phyloP scores from a whole-genome alignment of 2,113 vertebrate genomes.

The Cervus canadensis region DNA sequence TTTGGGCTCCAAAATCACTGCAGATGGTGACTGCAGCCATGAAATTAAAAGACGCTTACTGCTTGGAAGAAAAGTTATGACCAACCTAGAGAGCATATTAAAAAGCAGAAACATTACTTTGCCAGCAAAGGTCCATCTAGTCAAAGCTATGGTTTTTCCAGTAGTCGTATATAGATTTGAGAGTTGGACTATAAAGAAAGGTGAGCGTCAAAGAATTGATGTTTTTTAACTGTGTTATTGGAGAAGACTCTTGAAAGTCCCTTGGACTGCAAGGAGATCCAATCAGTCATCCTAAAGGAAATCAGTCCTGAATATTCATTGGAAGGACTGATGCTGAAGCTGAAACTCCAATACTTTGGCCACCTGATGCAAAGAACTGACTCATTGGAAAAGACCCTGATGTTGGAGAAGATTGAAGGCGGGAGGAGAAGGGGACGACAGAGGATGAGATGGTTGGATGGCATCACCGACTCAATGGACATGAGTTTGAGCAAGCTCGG shows the following conservation, averaged over 20 bases:
- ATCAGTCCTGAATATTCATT: neutral
- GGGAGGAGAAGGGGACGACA: neutral
- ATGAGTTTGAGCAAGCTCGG: neutral
- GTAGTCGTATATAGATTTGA: neutral
- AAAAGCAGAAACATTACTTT: neutral
- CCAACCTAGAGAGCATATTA: neutral
- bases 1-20: fast-evolving
- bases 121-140: neutral
- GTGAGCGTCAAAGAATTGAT: neutral
- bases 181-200: neutral
- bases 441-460: neutral
- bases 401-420: neutral
- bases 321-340: neutral
- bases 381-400: neutral
- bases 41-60: neutral
- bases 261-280: neutral
- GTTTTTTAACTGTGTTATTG: neutral
- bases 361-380: neutral
- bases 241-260: neutral
- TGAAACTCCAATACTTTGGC: neutral
- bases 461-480: fast-evolving
- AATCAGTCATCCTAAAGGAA: neutral
- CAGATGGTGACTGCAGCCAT: neutral
- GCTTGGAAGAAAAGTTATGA: neutral
- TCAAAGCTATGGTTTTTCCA: neutral